These are phyloP conservation scores for Anastrepha obliqua DNA, from an alignment of 1,140 invertebrate species.

Conservation along the genomic window DNA sequence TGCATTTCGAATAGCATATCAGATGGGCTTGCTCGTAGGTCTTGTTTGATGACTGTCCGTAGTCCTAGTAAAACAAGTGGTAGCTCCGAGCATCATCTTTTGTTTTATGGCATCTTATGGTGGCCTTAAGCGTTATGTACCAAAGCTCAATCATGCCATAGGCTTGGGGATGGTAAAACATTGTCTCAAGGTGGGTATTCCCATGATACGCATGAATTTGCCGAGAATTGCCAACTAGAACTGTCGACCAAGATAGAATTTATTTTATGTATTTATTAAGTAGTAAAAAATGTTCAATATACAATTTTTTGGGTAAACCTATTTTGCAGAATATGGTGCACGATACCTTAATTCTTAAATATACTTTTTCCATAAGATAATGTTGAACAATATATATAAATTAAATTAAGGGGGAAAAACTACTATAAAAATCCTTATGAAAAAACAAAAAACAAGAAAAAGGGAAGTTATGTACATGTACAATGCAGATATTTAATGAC, in stretches of 20 bases:
- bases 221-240: conserved; percentile 64
- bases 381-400: too few relatives aligned
- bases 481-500: too few relatives aligned
- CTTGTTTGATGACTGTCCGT: neutral
- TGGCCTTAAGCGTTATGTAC: conserved; percentile 65
- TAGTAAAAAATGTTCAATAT: too few relatives aligned
- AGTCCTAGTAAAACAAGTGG: conserved; percentile 11
- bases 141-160: conserved; percentile 69
- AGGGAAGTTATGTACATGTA: too few relatives aligned
- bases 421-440: conserved; percentile 59
- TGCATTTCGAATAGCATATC: conserved; percentile 2
- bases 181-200: conserved; percentile 60
- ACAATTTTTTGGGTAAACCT: too few relatives aligned
- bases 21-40: neutral
- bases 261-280: too few relatives aligned
- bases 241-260: conserved; percentile 64
- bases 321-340: too few relatives aligned
- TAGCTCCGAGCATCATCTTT: neutral
- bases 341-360: too few relatives aligned
- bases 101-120: conserved; percentile 56
- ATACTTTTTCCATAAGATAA: too few relatives aligned
- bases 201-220: conserved; percentile 58
- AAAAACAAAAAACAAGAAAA: conserved; percentile 62
- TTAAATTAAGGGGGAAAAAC: too few relatives aligned
- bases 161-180: conserved; percentile 63